Base-by-base conservation (phyloP, 2,113 vertebrate species). In the Cinclus cinclus region DNA sequence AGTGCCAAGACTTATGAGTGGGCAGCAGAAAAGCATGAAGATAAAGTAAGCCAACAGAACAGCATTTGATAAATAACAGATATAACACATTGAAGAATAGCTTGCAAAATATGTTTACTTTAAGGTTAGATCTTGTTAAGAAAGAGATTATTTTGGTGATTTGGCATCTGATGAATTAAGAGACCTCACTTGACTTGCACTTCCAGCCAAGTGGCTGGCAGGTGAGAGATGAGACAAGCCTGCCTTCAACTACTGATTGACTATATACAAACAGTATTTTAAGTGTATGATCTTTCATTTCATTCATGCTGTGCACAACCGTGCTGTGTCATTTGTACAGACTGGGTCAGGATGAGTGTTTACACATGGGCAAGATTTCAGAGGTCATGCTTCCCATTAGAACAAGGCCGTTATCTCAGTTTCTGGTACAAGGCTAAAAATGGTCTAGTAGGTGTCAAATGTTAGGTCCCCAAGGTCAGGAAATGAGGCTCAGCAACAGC, bases 51-150 rank as follows among this genome's bases (percentile, higher is more conserved):
- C 24, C 24, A 65, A 59, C 9, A 68, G 63, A 70, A 82, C 46
- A 81, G 10, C 11, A 50, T 58, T 50, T 87, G 47, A 65, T 85
- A 87, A 79, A 71, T 56, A 80, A 67, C 17, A 58, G n/a, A 28
- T 47, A 70, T 21, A 42, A 53, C 15, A 17, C 31, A 35, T 12
- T 87, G 67, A 86, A 18, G 2, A 77, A 58, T 35, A 83, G 22
- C 35, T 76, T 93, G 24, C 6, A 80, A 85, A 62, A 55, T 67
- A 22, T 22, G 15, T 80, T 87, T 63, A 39, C 21, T 84, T 87
- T 87, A 78, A 91, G 24, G 33, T 91, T 58, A 83, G 41, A 22
- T 87, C 70, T 80, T 82, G 20, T 62, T 92, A 71, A 87, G 60
- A 87, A 55, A 52, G 50, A 49, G 8, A 58, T 85, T 83, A 27